Base-by-base conservation (phyloP, 2,797 vertebrate genomes). In the Catharus ustulatus region DNA sequence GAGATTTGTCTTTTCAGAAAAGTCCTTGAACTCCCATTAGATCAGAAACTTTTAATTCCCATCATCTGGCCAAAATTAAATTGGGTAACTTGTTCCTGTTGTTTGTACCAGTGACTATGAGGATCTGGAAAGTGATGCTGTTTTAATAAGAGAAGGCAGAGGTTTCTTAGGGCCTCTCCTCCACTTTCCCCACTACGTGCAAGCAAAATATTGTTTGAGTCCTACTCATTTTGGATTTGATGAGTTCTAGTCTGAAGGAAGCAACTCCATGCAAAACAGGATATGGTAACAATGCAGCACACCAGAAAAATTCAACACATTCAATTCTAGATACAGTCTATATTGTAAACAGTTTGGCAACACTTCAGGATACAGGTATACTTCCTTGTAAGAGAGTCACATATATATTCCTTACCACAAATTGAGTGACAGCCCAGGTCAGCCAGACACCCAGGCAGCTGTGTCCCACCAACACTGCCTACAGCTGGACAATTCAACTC, bases 111-210 rank as follows among this genome's bases (percentile, higher is more conserved):
- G 12, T 62, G 75, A 87, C n/a, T 23, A 58, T 1, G 4, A 19
- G 15, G 27, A 46, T 51, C 82, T 34, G n/a, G 46, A 40, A 84
- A 78, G 36, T 7, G 7, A 62, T 34, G 13, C 40, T 76, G 8
- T 49, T 81, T 72, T 62, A 69, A 15, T 29, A 51, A 45, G 18
- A 71, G 16, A 77, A 63, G 77, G 52, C 4, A 77, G 15, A 81
- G 15, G 18, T 62, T 73, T 81, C 43, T 49, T 36, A 49, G 26
- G 26, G 36, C 21, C 13, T 73, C 9, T 21, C 10, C 5, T 11
- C 5, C 5, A 32, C 13, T 24, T 10, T 15, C 3, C 8, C 20
- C 13, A 15, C 55, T 63, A 55, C 0, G 0, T 18, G 32, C 20
- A 81, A 71, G 21, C 8, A 57, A 71, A 84, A 67, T 66, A 86